Evolutionary conservation across 2,797 vertebrate species (phyloP), one percentile per base, ranked within the genome.

Genomic region (Borostomias antarcticus): DNA sequence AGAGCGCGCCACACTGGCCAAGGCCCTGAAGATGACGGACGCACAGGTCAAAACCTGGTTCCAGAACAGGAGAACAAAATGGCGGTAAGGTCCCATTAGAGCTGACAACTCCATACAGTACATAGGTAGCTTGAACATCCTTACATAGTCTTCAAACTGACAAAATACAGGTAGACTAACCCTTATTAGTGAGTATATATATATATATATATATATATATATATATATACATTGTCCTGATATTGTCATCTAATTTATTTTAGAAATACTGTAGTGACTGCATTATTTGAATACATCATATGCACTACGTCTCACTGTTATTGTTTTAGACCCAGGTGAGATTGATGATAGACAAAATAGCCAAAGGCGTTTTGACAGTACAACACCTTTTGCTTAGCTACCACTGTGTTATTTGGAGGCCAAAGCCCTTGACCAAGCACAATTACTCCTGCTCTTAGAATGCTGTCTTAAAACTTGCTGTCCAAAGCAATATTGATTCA

Each of bases 41-140:
- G 96, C 96, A 3, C 97, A 98, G 85, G 97, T 98, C 82, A 99
- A 99, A 87, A 98, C 97, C 67, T 99, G 97, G 97, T 98, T 99
- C 86, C 97, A 99, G 90, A 99, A 98, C 87, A 92, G 96, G 66
- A 92, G 96, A 86, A 99, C 97, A 77, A 99, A 99, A 88, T 99
- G 97, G 97, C 94, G 96, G 97, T 98, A 90, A 87, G 78, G 5
- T 11, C 28, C 43, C 15, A 45, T 6, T 19, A 23, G 21, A 30
- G 10, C 52, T 56, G 28, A 13, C 5, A 5, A 54, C 21, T n/a
- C n/a, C n/a, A n/a, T n/a, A n/a, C n/a, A n/a, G n/a, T n/a, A n/a
- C n/a, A n/a, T n/a, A n/a, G n/a, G n/a, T n/a, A n/a, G n/a, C n/a
- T n/a, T n/a, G n/a, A n/a, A n/a, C n/a, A n/a, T n/a, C n/a, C n/a